A percentile compares a stretch with the other conserved stretches of the same genome.
Evolutionary conservation across 1,140 invertebrate species (phyloP).

Genomic region (Brachionus rotundiformis): DNA sequence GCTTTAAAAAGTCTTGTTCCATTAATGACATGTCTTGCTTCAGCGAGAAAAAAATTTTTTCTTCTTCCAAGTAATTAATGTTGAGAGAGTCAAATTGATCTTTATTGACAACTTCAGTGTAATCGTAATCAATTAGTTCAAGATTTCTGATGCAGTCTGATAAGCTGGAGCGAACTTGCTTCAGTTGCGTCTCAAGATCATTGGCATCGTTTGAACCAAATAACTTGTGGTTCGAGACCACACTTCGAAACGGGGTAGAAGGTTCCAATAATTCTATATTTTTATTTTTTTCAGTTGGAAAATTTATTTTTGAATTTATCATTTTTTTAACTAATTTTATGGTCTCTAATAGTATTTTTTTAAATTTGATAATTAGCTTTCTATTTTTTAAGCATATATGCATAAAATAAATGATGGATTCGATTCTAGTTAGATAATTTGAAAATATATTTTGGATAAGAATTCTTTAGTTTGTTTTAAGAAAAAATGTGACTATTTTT

Average conservation of each 20-base stretch:
- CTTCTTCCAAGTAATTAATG: not conserved
- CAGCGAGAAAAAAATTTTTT: not conserved
- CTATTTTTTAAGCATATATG: too few relatives aligned
- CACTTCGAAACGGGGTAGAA: not conserved
- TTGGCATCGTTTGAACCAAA: not conserved
- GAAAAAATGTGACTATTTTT: not conserved
- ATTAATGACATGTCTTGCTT: not conserved
- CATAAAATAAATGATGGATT: too few relatives aligned
- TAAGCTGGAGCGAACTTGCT: not conserved
- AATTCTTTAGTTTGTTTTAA: not conserved
- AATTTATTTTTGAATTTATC: constrained; percentile 5
- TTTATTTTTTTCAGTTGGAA: not conserved
- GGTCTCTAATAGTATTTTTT: not conserved
- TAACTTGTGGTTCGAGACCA: not conserved
- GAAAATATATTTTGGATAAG: not conserved
- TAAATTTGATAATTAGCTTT: not conserved
- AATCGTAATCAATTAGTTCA: constrained; percentile 17
- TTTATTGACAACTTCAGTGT: not conserved
- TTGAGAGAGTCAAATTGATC: not conserved
- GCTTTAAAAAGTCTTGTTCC: constrained; percentile 4
- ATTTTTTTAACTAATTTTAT: not conserved
- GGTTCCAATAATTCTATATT: not conserved
- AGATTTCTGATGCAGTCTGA: not conserved
- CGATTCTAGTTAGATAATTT: not conserved
- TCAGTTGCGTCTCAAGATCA: constrained; percentile 18